Base-by-base conservation (phyloP, 1,140 invertebrate genomes). In the Brachionus angularis region DNA sequence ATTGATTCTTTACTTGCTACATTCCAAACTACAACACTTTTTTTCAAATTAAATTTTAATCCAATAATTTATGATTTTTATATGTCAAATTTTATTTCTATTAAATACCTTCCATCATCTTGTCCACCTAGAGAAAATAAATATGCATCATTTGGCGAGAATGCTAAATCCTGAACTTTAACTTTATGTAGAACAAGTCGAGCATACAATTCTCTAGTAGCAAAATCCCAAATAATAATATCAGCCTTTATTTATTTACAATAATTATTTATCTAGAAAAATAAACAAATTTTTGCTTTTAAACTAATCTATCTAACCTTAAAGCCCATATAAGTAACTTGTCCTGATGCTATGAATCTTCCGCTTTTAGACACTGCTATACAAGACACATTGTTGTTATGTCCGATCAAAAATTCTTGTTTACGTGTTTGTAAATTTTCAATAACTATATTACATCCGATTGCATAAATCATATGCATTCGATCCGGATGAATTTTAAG, bases 251-350 rank as follows among this genome's bases (percentile, higher is more conserved):
- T 39, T 31, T 12, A 10, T 23, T 64, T 8, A 31, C 14, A 33
- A 52, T 33, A 31, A 49, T 39, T 31, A 33, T 39, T 8, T 7
- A 39, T 2, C 10, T 10, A 67, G 52, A 58, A 34, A 64, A 25
- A n/a, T n/a, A n/a, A n/a, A n/a, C n/a, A 61, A 25, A n/a, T 67
- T 72, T 12, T 18, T 62, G 5, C 64, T 21, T 23, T 23, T 31
- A 67, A 46, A 44, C 18, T 3, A 12, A 44, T n/a, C n/a, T n/a
- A 61, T n/a, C 55, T 70, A 77, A 88, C 87, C 82, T 90, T 91
- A 77, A 93, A 93, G 5, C 91, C 91, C 78, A 91, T 89, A 76
- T 92, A 87, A 76, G 89, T 94, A 10, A 89, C 86, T 80, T 93
- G 90, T 0, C 92, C 91, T 8, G 91, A 91, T 21, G 89, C 91